Base-by-base conservation (phyloP, 2,888 invertebrate genomes). In the Drosophila basisetae region DNA sequence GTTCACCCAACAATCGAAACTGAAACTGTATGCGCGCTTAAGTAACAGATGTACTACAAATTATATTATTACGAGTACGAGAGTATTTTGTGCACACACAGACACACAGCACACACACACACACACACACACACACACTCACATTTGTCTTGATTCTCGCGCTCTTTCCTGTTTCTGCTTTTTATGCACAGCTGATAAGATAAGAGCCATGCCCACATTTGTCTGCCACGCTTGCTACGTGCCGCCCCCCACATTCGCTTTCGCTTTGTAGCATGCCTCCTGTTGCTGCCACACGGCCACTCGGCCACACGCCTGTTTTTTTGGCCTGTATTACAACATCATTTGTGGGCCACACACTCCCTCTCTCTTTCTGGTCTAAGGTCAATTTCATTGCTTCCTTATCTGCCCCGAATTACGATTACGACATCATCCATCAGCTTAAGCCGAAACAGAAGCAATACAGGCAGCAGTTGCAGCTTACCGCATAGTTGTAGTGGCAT, bases 1-100 rank as follows among this genome's bases (percentile, higher is more conserved):
- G 75, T 82, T 80, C 89, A 68, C 87, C 79, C 80, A 82, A 82
- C 81, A 89, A 85, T 75, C 77, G 78, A 87, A 87, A 90, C 91
- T 90, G 88, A 91, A 85, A 83, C 86, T 75, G 73, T 83, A 78
- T 75, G 73, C 74, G 78, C 79, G 84, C 81, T 87, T 79, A 85
- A 87, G 80, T 90, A 89, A 80, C 83, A 85, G 72, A 72, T 84
- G 78, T 78, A 77, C 43, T 25, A 59, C 25, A 75, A 25, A 58
- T 41, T 31, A 41, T 58, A 68, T 69, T 71, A 25, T 47, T 47
- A 47, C 25, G 47, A 25, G 55, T 62, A 22, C 37, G 61, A 55
- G 71, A 71, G 49, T 56, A 54, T 70, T 68, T 59, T 69, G 28
- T 66, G 22, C 22, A 22, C 22, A 22, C 22, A 22, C 22, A 22